phyloP scores from a whole-genome alignment of 2,113 vertebrate species.

The Ceyx melanurus region DNA sequence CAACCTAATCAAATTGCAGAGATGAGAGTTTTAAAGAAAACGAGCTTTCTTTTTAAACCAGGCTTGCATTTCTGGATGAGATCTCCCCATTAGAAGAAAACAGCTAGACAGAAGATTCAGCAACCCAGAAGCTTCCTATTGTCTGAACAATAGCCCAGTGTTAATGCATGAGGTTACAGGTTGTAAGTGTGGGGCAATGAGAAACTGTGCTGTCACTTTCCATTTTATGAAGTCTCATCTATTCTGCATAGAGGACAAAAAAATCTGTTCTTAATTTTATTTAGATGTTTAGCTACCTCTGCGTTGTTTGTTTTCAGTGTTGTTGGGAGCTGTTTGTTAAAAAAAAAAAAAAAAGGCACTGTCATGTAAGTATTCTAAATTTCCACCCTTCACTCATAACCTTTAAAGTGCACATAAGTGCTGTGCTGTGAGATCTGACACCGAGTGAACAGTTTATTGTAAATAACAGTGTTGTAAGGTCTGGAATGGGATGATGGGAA shows the following conservation, averaged over 20 bases:
- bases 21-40: background rate
- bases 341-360: background rate
- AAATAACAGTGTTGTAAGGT: background rate
- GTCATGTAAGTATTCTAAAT: background rate
- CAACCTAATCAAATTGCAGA: background rate
- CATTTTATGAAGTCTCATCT: background rate
- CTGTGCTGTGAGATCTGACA: background rate
- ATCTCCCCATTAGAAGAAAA: background rate
- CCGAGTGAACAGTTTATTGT: background rate
- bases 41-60: background rate
- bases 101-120: background rate
- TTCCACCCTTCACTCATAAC: background rate
- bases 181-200: background rate
- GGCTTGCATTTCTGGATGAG: background rate
- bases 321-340: background rate
- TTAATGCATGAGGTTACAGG: background rate
- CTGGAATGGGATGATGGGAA: background rate
- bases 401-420: background rate
- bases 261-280: background rate
- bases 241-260: background rate
- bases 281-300: background rate
- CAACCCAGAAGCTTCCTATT: background rate
- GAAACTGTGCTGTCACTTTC: background rate
- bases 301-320: background rate
- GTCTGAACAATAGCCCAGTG: background rate